A percentile compares a stretch with the other conserved stretches of the same genome.
phyloP scores from a whole-genome alignment of 2,113 vertebrate genomes.

The Leucoraja erinaceus region DNA sequence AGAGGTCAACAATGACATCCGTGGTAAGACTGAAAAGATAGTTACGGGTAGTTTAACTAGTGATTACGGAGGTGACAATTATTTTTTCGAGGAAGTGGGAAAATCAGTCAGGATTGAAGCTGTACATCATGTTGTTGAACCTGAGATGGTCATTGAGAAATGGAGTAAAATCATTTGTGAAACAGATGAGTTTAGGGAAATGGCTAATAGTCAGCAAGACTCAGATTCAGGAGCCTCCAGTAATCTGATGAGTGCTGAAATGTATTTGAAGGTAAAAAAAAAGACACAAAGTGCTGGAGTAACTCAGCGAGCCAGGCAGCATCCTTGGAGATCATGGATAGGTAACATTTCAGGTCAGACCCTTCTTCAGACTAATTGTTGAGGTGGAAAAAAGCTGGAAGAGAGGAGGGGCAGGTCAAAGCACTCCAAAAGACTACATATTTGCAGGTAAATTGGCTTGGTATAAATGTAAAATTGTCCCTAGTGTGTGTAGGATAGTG shows the following conservation, averaged over 20 bases:
- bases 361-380: no score
- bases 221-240: not conserved
- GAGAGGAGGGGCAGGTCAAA: no score
- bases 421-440: no score
- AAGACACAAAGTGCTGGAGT: no score
- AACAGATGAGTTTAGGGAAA: not conserved
- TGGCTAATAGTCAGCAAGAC: not conserved
- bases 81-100: not conserved
- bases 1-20: not conserved
- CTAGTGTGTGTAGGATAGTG: no score
- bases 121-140: not conserved
- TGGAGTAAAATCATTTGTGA: not conserved
- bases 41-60: not conserved
- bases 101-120: no score
- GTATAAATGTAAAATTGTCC: no score
- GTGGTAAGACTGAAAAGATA: not conserved
- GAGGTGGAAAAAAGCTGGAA: no score
- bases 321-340: no score
- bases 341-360: no score
- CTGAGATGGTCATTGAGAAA: not conserved
- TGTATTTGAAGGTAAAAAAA: not conserved
- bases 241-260: not conserved
- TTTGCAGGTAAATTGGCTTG: no score
- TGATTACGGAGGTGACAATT: not conserved
- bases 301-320: no score